Evolutionary conservation across 2,888 invertebrate genomes (phyloP).

Genomic region (Melanotus villosus): DNA sequence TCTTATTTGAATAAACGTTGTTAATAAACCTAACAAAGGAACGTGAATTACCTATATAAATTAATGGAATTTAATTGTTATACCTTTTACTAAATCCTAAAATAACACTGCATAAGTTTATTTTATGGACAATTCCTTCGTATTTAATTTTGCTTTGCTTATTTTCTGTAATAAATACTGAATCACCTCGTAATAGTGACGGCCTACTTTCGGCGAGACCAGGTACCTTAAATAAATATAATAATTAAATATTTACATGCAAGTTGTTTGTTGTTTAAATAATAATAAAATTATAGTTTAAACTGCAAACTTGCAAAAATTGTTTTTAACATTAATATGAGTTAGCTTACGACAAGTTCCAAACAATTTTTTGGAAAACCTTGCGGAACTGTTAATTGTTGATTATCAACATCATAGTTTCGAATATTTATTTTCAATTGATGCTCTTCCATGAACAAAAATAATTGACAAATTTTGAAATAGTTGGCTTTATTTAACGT

Average conservation of each 20-base stretch:
- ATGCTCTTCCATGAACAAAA: slow-evolving; percentile 62
- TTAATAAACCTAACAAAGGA: slow-evolving; percentile 47
- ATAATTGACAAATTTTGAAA: slow-evolving; percentile 51
- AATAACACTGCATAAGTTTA: slow-evolving; percentile 54
- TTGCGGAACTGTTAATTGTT: slow-evolving; percentile 32
- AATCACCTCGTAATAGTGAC: slow-evolving; percentile 60
- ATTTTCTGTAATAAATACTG: slow-evolving; percentile 55
- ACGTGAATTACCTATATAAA: too few species aligned
- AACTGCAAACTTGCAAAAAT: too few species aligned
- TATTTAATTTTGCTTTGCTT: slow-evolving; percentile 49
- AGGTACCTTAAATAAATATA: slow-evolving; percentile 62
- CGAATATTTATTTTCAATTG: slow-evolving; percentile 59
- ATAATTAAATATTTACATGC: too few species aligned
- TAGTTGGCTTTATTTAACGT: slow-evolving; percentile 55
- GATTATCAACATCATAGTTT: slow-evolving; percentile 57
- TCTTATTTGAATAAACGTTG: slow-evolving; percentile 43
- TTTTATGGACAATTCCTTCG: slow-evolving; percentile 58
- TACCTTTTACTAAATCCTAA: slow-evolving; percentile 53
- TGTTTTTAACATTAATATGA: too few species aligned
- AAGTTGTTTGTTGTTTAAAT: too few species aligned
- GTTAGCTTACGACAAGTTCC: too few species aligned
- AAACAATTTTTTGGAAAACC: slow-evolving; percentile 13
- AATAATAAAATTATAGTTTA: too few species aligned
- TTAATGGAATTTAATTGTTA: background rate
- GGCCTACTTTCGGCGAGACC: slow-evolving; percentile 64